Evolutionary conservation across 2,113 vertebrate genomes (phyloP).

Genomic region (Ctenodactylus gundi): DNA sequence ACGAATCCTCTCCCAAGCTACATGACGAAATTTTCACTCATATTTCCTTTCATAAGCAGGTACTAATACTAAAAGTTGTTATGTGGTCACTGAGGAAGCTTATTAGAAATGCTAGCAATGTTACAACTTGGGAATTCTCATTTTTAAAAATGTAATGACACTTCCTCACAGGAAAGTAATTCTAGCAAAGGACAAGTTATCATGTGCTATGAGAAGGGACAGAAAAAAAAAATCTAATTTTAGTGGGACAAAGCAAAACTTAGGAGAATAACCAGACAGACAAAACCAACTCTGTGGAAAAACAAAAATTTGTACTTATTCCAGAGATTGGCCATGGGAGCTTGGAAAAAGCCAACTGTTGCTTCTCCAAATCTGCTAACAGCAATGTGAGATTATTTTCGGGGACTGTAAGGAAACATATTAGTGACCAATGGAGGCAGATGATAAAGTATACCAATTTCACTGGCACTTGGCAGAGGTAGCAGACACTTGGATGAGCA

Average conservation of each 20-base stretch:
- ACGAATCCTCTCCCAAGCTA: conserved; percentile 36
- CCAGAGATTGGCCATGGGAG: background rate
- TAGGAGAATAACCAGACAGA: background rate
- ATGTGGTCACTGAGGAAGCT: background rate
- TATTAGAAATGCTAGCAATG: background rate
- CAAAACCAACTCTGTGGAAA: background rate
- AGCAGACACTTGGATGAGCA: background rate
- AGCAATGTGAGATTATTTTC: conserved; percentile 27
- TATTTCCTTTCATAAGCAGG: conserved; percentile 15
- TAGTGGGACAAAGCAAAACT: background rate
- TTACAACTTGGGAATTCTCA: background rate
- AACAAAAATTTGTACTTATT: background rate
- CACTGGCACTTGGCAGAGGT: background rate
- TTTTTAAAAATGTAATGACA: background rate
- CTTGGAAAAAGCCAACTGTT: background rate
- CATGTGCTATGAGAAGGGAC: background rate
- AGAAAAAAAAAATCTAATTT: background rate
- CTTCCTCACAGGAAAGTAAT: background rate
- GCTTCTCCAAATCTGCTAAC: background rate
- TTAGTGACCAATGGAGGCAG: background rate
- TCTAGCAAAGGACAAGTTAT: background rate
- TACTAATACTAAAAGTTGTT: background rate
- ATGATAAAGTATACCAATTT: background rate
- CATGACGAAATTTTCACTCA: background rate
- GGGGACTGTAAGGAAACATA: background rate